Evolutionary conservation across 2,113 vertebrate species (phyloP).

Genomic region (Mixornis gularis): DNA sequence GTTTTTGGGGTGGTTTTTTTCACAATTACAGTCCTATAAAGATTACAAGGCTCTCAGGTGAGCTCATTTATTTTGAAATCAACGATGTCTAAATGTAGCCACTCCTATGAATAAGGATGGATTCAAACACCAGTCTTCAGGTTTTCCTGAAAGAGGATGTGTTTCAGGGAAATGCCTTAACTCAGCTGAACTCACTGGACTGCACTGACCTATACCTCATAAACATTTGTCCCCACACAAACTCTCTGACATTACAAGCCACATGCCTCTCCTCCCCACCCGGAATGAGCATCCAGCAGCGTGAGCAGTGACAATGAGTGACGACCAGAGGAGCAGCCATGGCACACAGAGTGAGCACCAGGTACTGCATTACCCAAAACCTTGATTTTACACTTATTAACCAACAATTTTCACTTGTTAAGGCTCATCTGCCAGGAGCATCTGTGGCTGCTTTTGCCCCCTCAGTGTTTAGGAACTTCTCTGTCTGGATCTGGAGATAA

Average conservation of each 20-base stretch:
- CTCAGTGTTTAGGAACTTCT: not conserved
- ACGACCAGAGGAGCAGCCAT: not conserved
- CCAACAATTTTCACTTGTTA: not conserved
- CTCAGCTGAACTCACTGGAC: not conserved
- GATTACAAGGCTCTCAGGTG: not conserved
- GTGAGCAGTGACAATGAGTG: not conserved
- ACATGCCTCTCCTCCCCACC: not conserved
- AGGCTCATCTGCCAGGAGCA: not conserved
- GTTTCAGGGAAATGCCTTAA: not conserved
- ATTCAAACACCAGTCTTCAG: not conserved
- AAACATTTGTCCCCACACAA: not conserved
- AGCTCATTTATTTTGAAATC: not conserved
- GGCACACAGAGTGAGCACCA: not conserved
- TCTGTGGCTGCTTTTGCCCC: not conserved
- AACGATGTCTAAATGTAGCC: too few relatives aligned
- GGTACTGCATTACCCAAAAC: not conserved
- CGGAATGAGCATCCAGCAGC: not conserved
- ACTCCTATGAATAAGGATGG: not conserved
- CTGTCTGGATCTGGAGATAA: not conserved
- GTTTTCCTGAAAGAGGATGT: not conserved
- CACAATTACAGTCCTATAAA: not conserved
- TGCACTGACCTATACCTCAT: not conserved
- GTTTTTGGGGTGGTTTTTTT: not conserved
- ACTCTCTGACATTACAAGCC: not conserved
- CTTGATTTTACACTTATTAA: not conserved